Conservation (phyloP, 2,797 vertebrate genomes). For the Cephalopachus bancanus region DNA sequence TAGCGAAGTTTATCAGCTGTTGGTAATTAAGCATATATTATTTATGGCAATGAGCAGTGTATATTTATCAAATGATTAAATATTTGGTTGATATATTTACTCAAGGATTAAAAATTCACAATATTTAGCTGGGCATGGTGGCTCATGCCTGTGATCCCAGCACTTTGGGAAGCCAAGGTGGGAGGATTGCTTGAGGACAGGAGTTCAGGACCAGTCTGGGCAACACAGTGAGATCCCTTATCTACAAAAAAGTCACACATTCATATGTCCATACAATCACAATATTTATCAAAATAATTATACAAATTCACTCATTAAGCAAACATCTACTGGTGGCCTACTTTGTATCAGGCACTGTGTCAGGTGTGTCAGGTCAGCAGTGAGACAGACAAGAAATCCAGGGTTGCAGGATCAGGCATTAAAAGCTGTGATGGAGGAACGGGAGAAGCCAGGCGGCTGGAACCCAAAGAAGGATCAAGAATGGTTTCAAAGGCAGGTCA, state of each 20-base stretch:
- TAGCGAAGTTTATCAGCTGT: neutral
- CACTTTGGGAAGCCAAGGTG: no score
- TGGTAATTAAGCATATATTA: neutral
- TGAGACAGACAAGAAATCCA: rapidly evolving
- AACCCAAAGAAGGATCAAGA: neutral
- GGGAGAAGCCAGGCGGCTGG: rapidly evolving
- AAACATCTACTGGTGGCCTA: neutral
- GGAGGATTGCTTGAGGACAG: no score
- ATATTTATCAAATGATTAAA: neutral
- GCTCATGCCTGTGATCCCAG: no score
- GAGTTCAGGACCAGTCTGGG: no score
- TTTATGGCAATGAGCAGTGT: neutral
- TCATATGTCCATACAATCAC: no score
- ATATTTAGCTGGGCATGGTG: no score
- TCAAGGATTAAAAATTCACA: neutral
- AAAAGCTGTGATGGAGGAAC: neutral
- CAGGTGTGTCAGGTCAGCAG: no score
- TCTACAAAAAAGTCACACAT: no score
- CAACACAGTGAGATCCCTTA: no score
- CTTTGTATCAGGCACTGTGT: neutral
- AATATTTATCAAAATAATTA: neutral
- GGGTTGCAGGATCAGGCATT: rapidly evolving
- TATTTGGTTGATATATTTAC: neutral
- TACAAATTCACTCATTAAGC: neutral
- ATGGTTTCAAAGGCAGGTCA: neutral